Evolutionary conservation across 2,113 vertebrate genomes (phyloP).

Genomic region (Acanthisitta chloris): DNA sequence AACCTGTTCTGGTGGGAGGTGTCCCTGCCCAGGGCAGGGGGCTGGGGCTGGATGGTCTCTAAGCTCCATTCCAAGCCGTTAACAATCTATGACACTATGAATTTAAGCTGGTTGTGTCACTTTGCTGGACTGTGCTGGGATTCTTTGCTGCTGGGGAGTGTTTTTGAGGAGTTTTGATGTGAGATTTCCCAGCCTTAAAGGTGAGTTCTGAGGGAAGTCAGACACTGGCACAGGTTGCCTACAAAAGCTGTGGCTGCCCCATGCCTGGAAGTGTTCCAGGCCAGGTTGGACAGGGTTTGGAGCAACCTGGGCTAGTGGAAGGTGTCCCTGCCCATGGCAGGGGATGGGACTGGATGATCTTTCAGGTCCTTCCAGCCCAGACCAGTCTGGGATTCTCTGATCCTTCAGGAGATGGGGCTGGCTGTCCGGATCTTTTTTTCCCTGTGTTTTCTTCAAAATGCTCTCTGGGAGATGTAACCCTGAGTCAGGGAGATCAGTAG

Average conservation of each 20-base stretch:
- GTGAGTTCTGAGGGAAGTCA: not conserved
- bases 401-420: not conserved
- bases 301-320: not conserved
- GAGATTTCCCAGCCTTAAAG: not conserved
- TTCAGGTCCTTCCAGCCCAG: not conserved
- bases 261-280: not conserved
- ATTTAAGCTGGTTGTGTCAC: not conserved
- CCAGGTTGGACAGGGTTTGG: accelerated
- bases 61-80: too few relatives aligned
- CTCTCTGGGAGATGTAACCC: not conserved
- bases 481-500: not conserved
- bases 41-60: too few relatives aligned
- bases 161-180: not conserved
- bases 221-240: not conserved
- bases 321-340: not conserved
- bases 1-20: too few relatives aligned
- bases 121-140: not conserved
- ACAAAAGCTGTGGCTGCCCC: not conserved
- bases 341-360: not conserved
- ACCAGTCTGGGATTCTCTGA: not conserved
- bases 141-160: not conserved
- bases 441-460: not conserved
- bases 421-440: not conserved
- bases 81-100: too few relatives aligned
- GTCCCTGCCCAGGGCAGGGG: too few relatives aligned